Evolutionary conservation across 2,797 vertebrate genomes (phyloP).

Genomic region (Clarias fuscus): DNA sequence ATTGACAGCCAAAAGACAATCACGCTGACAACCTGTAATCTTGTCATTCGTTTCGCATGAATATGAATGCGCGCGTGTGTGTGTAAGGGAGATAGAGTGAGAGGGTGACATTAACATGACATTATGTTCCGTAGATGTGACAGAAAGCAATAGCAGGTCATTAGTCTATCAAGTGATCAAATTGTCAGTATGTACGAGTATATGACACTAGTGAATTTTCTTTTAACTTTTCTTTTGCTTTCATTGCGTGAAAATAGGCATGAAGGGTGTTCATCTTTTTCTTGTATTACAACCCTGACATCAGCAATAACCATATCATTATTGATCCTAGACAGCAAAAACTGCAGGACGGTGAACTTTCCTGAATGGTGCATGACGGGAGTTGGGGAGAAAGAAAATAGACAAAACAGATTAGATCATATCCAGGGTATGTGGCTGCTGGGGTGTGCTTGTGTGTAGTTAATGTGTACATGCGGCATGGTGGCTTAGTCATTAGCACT

Average conservation of each 20-base stretch:
- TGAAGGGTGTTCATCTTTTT: not conserved
- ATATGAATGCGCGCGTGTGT: slow-evolving; percentile 22
- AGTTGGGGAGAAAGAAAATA: not conserved
- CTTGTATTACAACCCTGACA: not conserved
- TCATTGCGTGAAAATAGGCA: not conserved
- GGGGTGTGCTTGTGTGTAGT: not conserved
- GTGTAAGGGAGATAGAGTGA: not conserved
- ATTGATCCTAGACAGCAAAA: not conserved
- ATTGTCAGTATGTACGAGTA: not conserved
- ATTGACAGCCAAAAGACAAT: slow-evolving; percentile 38
- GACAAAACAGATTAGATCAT: not conserved
- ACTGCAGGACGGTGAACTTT: not conserved
- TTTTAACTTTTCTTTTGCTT: not conserved
- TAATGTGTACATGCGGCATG: not conserved
- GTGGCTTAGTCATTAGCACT: too few species aligned
- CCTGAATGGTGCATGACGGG: not conserved
- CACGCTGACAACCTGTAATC: slow-evolving; percentile 58
- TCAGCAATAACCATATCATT: not conserved
- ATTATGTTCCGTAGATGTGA: slow-evolving; percentile 30
- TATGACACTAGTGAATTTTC: not conserved
- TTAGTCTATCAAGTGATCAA: slow-evolving; percentile 31
- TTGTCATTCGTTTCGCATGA: slow-evolving; percentile 44
- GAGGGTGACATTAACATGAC: slow-evolving; percentile 41
- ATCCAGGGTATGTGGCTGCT: not conserved
- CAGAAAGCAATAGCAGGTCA: slow-evolving; percentile 30